Evolutionary conservation across 2,888 invertebrate genomes (phyloP), one percentile per base, ranked within the genome.

Genomic region (Diarsia rubi): DNA sequence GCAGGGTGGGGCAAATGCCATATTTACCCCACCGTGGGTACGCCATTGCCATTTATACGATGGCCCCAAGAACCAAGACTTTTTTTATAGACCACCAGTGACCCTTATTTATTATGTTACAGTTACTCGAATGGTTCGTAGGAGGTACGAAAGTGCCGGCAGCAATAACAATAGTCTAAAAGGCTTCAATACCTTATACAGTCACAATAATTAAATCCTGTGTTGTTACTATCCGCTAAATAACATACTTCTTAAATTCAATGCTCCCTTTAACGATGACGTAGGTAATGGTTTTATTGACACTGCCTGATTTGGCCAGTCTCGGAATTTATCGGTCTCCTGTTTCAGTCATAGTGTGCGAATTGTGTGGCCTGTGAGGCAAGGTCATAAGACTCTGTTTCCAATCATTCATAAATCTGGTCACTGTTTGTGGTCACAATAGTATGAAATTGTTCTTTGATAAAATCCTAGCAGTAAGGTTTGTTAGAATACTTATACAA

Each of bases 291-390:
- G 3, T 3, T 60, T 66, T 54, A 49, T 63, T 73, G 65, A 77
- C 69, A 69, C 42, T 27, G 65, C 66, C 47, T 37, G 45, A 54
- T 81, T 77, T 69, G 57, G 69, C 52, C 37, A 27, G 42, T 69
- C 16, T 71, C 54, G 52, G n/a, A 75, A 80, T 76, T 68, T 27
- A 57, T 57, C 64, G 27, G 64, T 66, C 60, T 45, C 64, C 59
- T 60, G 59, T 65, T 24, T 66, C 62, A 24, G n/a, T 42, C 44
- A 44, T 31, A 21, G 60, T 37, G 54, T 69, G 44, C 63, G 65
- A 44, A 69, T 24, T 37, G 54, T 62, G 45, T 45, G 57, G 54
- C 69, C 42, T 44, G 16, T 27, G 11, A 71, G 47, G 47, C 77
- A 76, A 71, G 68, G 60, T 12, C 64, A 64, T 24, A 31, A 69